A percentile compares a stretch with the other conserved stretches of the same genome.
These are phyloP conservation scores for Lophotriccus pileatus DNA, from an alignment of 2,797 vertebrate species.

Conservation along the genomic window DNA sequence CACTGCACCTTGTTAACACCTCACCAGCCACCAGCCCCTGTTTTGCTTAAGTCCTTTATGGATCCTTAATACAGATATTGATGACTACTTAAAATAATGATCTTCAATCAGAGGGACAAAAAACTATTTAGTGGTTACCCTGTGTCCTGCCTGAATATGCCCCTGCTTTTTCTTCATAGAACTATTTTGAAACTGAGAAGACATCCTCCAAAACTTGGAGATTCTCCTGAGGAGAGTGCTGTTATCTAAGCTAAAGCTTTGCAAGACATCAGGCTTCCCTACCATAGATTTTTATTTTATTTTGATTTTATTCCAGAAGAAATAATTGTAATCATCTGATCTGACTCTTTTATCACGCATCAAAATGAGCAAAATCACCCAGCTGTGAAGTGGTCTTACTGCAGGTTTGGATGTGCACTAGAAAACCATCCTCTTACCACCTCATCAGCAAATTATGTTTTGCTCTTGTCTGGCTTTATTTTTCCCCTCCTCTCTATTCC, in stretches of 20 bases:
- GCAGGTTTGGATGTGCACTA: not conserved
- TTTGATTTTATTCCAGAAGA: not conserved
- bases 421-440: not conserved
- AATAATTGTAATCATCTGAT: not conserved
- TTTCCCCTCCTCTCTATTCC: not conserved
- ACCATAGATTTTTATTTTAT: not conserved
- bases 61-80: not conserved
- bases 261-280: not conserved
- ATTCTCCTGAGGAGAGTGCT: not conserved
- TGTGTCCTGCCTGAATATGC: not conserved
- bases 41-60: not conserved
- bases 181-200: not conserved
- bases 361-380: not conserved
- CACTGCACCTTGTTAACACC: slow-evolving; percentile 22
- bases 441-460: not conserved
- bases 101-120: not conserved
- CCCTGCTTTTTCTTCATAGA: not conserved
- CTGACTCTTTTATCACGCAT: not conserved
- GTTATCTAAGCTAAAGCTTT: not conserved
- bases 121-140: not conserved
- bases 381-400: not conserved
- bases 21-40: not conserved
- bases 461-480: not conserved
- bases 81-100: slow-evolving; percentile 1
- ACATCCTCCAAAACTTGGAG: not conserved